phyloP scores from a whole-genome alignment of 2,113 vertebrate genomes.

The Nipponia nippon region DNA sequence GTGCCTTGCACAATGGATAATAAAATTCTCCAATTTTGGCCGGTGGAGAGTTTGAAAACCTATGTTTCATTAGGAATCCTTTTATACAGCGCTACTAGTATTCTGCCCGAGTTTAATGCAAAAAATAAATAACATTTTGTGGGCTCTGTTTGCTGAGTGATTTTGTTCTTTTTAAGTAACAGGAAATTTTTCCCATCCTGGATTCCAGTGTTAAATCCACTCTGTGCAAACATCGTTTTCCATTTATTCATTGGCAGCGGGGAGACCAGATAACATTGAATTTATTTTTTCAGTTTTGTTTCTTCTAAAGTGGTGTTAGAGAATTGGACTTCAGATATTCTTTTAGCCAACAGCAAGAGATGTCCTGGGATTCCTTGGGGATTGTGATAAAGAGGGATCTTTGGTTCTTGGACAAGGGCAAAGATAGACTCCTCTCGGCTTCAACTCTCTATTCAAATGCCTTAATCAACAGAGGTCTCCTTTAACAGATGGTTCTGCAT shows the following conservation, averaged over 20 bases:
- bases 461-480: neutral
- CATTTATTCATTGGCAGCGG: neutral
- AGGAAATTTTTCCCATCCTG: neutral
- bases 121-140: constrained; percentile 29
- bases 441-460: neutral
- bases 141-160: neutral
- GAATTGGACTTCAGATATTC: neutral
- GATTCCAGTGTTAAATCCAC: constrained; percentile 12
- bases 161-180: neutral
- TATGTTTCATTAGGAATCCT: neutral
- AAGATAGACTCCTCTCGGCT: neutral
- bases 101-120: constrained; percentile 7
- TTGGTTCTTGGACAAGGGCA: neutral
- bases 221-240: constrained; percentile 11
- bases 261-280: neutral
- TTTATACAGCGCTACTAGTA: neutral
- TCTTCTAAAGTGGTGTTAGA: neutral
- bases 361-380: neutral
- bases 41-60: neutral
- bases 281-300: neutral
- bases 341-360: neutral
- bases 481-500: neutral
- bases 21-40: neutral
- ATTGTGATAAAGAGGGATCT: neutral
- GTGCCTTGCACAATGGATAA: neutral